Percentiles rank a stretch among this genome's conserved stretches.
Conservation (phyloP, 2,888 invertebrate genomes). For the Carpatolechia fugitivella region DNA sequence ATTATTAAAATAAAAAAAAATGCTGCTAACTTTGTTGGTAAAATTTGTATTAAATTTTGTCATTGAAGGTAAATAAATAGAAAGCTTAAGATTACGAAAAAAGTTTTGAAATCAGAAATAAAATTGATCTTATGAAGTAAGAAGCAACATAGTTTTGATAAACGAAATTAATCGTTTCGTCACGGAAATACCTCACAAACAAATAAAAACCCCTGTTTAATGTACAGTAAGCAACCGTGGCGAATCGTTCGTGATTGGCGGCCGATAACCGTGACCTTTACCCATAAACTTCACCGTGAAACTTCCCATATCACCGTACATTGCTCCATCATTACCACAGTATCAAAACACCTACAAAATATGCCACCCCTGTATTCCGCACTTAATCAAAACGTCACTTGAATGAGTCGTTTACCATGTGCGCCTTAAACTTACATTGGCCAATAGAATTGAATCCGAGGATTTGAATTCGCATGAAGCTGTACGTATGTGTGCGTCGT, state of each 20-base stretch:
- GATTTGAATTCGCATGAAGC: slow-evolving; percentile 24
- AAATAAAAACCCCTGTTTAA: slow-evolving; percentile 12
- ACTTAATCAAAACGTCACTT: background rate
- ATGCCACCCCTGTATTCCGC: slow-evolving; percentile 24
- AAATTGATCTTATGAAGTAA: background rate
- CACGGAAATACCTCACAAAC: background rate
- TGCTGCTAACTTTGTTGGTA: no score
- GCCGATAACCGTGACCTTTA: slow-evolving; percentile 30
- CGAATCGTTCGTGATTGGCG: slow-evolving; percentile 35
- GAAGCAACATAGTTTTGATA: background rate
- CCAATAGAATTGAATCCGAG: slow-evolving; percentile 37
- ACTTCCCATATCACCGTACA: slow-evolving; percentile 11
- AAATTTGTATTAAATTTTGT: no score
- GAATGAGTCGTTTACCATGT: background rate
- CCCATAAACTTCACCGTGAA: slow-evolving; percentile 1
- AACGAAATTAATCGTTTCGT: slow-evolving; percentile 4
- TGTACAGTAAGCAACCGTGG: slow-evolving; percentile 25
- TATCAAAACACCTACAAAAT: slow-evolving; percentile 17
- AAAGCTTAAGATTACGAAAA: no score
- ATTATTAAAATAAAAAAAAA: no score
- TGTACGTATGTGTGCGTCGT: slow-evolving; percentile 21
- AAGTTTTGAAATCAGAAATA: no score
- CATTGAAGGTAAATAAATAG: no score
- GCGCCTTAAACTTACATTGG: background rate
- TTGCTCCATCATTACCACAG: slow-evolving; percentile 11